Evolutionary conservation across 2,888 invertebrate species (phyloP), one percentile per base, ranked within the genome.

Genomic region (Tinea semifulvella): DNA sequence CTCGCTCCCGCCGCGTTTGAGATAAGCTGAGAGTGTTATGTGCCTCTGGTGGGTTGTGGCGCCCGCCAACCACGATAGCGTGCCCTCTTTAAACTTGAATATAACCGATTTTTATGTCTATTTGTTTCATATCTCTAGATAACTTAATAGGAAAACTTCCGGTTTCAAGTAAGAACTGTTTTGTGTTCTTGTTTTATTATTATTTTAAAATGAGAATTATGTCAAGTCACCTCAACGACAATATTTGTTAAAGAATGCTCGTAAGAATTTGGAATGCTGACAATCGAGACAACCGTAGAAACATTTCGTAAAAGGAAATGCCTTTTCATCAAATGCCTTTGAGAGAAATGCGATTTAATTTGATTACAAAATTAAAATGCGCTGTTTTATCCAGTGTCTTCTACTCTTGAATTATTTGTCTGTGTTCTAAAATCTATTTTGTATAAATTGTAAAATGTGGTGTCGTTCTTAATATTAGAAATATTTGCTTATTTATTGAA

Each of bases 21-120:
- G 73, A 76, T 76, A 75, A 75, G 68, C 65, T 58, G 51, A 50
- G 53, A 65, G 60, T 61, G 65, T 68, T 71, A 68, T 68, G 63
- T 64, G 63, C 66, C 65, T 63, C 65, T 61, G 60, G 61, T 58
- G 64, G 60, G 55, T 64, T 63, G 61, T 54, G 61, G 59, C 53
- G 18, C 17, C 18, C 31, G 31, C 31, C 13, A 7, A 13, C 53
- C 51, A 50, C 56, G 60, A 65, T 65, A 65, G 56, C 58, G 54
- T 49, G 45, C 44, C 46, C 54, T 28, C 28, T 11, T 17, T 26
- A 40, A 35, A 16, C 35, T 22, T 31, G 16, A 45, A 47, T 43
- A 43, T 45, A 19, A 38, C 13, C 31, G 31, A 31, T 31, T 31
- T 27, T 31, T 31, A 31, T 31, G 31, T 31, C 31, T 31, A 14